These are phyloP conservation scores for Piprites chloris DNA, from an alignment of 2,113 vertebrate genomes.

Conservation along the genomic window DNA sequence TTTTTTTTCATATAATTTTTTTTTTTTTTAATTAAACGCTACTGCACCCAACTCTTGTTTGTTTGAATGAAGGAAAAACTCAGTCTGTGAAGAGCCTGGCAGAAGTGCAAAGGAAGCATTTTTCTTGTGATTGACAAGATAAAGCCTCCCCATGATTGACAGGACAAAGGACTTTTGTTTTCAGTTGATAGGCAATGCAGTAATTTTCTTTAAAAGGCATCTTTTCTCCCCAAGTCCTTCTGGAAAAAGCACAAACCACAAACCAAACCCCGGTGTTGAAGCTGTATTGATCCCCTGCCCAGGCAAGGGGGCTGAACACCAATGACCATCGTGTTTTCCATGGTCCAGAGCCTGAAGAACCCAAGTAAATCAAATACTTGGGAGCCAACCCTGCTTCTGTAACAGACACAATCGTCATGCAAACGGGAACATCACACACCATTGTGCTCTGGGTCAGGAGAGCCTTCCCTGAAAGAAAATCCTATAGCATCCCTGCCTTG, in stretches of 20 bases:
- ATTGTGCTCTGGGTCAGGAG: background rate
- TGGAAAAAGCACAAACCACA: background rate
- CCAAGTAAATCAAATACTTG: background rate
- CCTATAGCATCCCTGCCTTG: accelerated
- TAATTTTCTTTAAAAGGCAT: background rate
- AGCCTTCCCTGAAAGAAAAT: background rate
- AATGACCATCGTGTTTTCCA: accelerated
- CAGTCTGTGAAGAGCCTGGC: background rate
- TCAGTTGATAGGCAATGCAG: constrained; percentile 4
- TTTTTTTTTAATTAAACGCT: background rate
- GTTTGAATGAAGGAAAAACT: background rate
- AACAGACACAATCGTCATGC: background rate
- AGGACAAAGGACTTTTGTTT: constrained; percentile 59
- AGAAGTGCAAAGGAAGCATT: background rate
- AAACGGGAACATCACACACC: background rate
- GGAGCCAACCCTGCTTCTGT: background rate
- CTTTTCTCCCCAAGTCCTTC: background rate
- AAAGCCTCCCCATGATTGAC: constrained; percentile 37
- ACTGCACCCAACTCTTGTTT: background rate
- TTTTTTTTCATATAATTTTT: background rate
- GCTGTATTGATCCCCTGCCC: background rate
- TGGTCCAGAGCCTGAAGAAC: background rate
- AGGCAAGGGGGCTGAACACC: background rate
- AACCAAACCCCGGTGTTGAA: background rate
- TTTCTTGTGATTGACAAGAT: constrained; percentile 11